Conservation (phyloP, 64 coral and sea anemone species). For the Platygyra sinensis region DNA sequence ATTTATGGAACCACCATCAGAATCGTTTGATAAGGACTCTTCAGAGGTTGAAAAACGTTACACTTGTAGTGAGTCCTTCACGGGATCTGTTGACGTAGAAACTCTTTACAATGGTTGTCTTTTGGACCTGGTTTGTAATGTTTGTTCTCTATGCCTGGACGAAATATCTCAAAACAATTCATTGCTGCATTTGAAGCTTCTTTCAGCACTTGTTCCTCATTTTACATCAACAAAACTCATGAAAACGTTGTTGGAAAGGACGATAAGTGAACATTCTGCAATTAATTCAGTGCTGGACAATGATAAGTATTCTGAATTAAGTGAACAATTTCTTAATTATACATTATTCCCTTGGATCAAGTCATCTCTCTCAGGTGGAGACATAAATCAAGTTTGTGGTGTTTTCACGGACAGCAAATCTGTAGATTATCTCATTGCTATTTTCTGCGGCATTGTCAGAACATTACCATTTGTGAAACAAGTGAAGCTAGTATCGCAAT, state of each 20-base stretch:
- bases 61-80: not conserved
- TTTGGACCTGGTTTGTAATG: slow-evolving; percentile 44
- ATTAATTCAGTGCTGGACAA: not conserved
- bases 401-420: slow-evolving; percentile 45
- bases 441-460: slow-evolving; percentile 74
- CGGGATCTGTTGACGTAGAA: not conserved
- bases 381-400: not conserved
- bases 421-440: slow-evolving; percentile 32
- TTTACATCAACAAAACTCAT: slow-evolving; percentile 67
- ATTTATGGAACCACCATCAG: slow-evolving; percentile 27
- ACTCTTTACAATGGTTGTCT: slow-evolving; percentile 68
- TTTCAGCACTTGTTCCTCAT: slow-evolving; percentile 65
- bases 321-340: slow-evolving; percentile 2
- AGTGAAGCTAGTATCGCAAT: slow-evolving; percentile 31
- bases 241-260: slow-evolving; percentile 36
- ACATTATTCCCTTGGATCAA: slow-evolving; percentile 30
- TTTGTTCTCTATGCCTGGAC: slow-evolving; percentile 58
- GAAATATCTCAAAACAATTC: slow-evolving; percentile 37
- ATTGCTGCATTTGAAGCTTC: slow-evolving; percentile 48
- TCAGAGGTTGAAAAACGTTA: not conserved
- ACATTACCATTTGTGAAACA: slow-evolving; percentile 50
- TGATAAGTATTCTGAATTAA: not conserved
- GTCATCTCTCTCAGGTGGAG: not conserved
- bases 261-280: slow-evolving; percentile 6
- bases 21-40: not conserved